phyloP scores from a whole-genome alignment of 2,797 vertebrate genomes.

The Epinephelus coioides region DNA sequence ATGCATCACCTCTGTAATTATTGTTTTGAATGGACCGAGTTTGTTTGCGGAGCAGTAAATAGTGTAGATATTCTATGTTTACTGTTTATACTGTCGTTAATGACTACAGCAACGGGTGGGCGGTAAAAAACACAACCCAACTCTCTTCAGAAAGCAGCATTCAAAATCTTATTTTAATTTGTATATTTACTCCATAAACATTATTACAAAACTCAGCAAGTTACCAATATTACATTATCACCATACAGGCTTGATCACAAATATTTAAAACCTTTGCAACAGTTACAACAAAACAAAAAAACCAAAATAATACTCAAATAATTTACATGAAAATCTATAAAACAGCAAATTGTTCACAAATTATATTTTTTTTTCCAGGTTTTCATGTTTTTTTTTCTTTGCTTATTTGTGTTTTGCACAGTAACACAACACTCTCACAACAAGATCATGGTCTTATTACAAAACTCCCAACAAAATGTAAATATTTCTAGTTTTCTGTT shows the following conservation, averaged over 20 bases:
- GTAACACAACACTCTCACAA: constrained; percentile 99
- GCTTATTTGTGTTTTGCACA: constrained; percentile 98
- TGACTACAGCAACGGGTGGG: constrained; percentile 38
- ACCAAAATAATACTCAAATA: constrained; percentile 99
- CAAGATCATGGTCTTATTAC: constrained; percentile 99
- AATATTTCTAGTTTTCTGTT: constrained; percentile 90
- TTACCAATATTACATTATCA: constrained; percentile 99
- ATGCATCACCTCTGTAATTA: constrained; percentile 7
- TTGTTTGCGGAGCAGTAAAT: constrained; percentile 12
- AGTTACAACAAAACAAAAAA: constrained; percentile 99
- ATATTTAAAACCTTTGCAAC: constrained; percentile 99
- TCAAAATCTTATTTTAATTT: constrained; percentile 99
- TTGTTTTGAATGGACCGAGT: constrained; percentile 19
- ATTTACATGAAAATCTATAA: constrained; percentile 99
- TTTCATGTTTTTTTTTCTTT: constrained; percentile 92
- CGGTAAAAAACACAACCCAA: constrained; percentile 82
- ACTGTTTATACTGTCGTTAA: constrained; percentile 9
- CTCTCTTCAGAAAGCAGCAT: constrained; percentile 94
- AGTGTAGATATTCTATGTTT: constrained; percentile 5
- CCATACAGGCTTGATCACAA: constrained; percentile 99
- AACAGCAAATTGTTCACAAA: constrained; percentile 99
- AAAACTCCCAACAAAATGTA: constrained; percentile 99
- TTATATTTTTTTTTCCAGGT: constrained; percentile 86
- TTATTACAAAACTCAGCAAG: constrained; percentile 99
- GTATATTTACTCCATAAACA: constrained; percentile 99